Base-by-base conservation (phyloP, 2,113 vertebrate species). In the Actenoides hombroni region DNA sequence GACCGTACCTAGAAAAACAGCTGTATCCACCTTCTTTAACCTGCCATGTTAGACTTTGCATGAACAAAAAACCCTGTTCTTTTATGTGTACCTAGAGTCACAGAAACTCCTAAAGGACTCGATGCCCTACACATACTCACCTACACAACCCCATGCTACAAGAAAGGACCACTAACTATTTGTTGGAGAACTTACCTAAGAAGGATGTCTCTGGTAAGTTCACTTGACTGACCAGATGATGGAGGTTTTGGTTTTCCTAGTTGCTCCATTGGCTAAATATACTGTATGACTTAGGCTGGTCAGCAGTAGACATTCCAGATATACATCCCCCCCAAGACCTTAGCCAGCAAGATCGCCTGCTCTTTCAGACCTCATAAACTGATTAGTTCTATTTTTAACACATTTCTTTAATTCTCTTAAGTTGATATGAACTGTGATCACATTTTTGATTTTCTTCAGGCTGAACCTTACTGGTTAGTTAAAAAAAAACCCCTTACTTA, bases 41-140 rank as follows among this genome's bases (percentile, higher is more conserved):
- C 42, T 59, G 24, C 6, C 31, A 60, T n/a, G 18, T 69, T 46
- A 56, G 48, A 69, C 12, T 77, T 48, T 7, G 4, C 13, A 31
- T 51, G 18, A 86, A 56, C 2, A 89, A 89, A 80, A 39, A 49
- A 71, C 68, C 25, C 25, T 68, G 18, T 69, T 64, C 13, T 81
- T 56, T 68, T 44, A 33, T 20, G 7, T 16, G 16, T 49, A 37
- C 29, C 26, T 46, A 24, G 16, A 68, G 21, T 46, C 31, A 64
- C 0, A 1, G 28, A 64, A n/a, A 73, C 16, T 86, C 42, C 28
- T 40, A 29, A 59, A 68, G 37, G 8, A 73, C n/a, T 48, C n/a
- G 25, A 3, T n/a, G 44, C 11, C 3, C 0, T 18, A 44, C 4
- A 39, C 5, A 15, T 23, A 44, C 4, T 61, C 19, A 71, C 13